phyloP scores from a whole-genome alignment of 1,140 invertebrate species.

The Pentalonia nigronervosa region DNA sequence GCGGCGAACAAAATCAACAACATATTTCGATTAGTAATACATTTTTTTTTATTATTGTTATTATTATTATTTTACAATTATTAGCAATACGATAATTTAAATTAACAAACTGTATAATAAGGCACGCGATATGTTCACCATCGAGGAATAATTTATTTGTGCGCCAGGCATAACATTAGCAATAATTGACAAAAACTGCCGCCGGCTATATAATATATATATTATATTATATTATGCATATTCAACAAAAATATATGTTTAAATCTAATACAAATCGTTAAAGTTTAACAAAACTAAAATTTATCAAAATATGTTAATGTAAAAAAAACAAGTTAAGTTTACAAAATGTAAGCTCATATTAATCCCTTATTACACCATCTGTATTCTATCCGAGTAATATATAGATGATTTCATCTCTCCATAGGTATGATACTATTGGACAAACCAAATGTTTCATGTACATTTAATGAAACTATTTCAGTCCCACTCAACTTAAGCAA shows the following conservation, averaged over 20 bases:
- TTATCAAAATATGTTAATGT: background rate
- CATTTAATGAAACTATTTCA: background rate
- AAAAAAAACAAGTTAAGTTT: conserved; percentile 29
- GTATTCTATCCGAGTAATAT: background rate
- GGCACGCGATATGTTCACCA: conserved; percentile 24
- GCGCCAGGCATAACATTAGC: background rate
- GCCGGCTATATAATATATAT: background rate
- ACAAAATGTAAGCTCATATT: conserved; percentile 21
- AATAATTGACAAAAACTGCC: conserved; percentile 20
- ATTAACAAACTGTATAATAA: conserved; percentile 10
- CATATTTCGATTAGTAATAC: conserved; percentile 23
- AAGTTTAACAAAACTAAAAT: conserved; percentile 2
- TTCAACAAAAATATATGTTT: conserved; percentile 8
- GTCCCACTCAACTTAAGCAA: background rate
- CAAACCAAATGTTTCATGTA: background rate
- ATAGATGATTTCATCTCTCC: background rate
- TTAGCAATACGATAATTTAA: background rate
- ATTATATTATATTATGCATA: background rate
- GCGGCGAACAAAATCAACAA: background rate
- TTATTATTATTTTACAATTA: background rate
- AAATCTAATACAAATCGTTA: background rate
- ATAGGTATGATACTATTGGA: background rate
- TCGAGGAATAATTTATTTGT: background rate
- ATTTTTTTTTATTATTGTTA: background rate
- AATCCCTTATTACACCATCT: background rate